Conservation (phyloP, 2,888 invertebrate genomes). For the Athrips mouffetella region DNA sequence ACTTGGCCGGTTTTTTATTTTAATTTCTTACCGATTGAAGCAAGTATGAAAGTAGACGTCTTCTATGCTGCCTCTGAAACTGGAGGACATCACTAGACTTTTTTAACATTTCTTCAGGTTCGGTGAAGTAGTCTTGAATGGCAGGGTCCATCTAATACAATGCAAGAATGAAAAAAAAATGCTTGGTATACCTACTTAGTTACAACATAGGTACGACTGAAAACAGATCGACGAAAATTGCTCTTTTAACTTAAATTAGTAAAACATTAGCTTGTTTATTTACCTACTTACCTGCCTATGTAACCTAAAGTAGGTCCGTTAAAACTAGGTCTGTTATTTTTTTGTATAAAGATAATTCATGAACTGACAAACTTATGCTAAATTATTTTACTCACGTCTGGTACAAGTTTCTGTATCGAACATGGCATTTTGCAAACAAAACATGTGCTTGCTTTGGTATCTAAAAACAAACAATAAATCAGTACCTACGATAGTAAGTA, state of each 20-base stretch:
- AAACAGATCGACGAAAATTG: too few species aligned
- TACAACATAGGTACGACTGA: not conserved
- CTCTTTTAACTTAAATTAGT: not conserved
- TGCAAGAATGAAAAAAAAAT: conserved; percentile 23
- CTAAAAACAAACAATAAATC: conserved; percentile 38
- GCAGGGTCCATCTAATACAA: conserved; percentile 74
- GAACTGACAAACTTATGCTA: too few species aligned
- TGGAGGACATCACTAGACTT: conserved; percentile 69
- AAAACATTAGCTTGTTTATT: too few species aligned
- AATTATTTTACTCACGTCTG: conserved; percentile 63
- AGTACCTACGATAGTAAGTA: not conserved
- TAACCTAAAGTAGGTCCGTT: too few species aligned
- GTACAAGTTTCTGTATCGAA: conserved; percentile 67
- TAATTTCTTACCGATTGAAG: conserved; percentile 60
- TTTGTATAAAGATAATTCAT: too few species aligned
- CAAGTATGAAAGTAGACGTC: conserved; percentile 66
- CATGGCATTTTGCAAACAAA: conserved; percentile 66
- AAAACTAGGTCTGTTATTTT: too few species aligned
- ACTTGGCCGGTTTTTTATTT: too few species aligned
- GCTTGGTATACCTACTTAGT: conserved; percentile 2
- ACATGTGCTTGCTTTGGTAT: conserved; percentile 61
- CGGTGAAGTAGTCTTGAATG: conserved; percentile 72
- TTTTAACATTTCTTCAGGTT: conserved; percentile 70
- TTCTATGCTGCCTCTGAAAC: conserved; percentile 70
- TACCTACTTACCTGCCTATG: too few species aligned